Evolutionary conservation across 2,797 vertebrate species (phyloP).

Genomic region (Strix occidentalis): DNA sequence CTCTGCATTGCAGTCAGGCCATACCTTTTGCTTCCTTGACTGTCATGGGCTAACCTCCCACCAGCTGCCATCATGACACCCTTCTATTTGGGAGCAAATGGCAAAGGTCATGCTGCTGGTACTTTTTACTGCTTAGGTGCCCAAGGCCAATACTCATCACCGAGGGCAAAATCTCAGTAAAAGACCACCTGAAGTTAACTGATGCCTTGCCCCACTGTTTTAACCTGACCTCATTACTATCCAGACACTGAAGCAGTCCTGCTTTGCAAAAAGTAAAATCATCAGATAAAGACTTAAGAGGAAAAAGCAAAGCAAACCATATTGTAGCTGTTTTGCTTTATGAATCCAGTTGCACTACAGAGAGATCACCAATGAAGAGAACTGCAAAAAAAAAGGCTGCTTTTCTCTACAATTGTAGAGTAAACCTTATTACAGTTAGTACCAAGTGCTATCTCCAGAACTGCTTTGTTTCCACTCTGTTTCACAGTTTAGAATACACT

Average conservation of each 20-base stretch:
- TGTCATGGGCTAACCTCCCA: not conserved
- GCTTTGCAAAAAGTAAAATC: not conserved
- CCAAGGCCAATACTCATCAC: not conserved
- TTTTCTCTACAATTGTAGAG: not conserved
- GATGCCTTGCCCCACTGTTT: not conserved
- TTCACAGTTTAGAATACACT: conserved; percentile 10
- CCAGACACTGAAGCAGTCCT: not conserved
- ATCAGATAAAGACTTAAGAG: not conserved
- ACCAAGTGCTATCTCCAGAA: not conserved
- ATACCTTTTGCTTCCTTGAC: not conserved
- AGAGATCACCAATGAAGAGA: not conserved
- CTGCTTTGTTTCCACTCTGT: not conserved
- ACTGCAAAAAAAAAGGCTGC: not conserved
- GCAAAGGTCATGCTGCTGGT: not conserved
- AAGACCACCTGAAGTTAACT: not conserved
- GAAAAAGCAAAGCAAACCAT: not conserved
- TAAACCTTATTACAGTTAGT: not conserved
- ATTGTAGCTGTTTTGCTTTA: not conserved
- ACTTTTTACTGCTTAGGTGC: not conserved
- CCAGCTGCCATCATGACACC: rapidly evolving
- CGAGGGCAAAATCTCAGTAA: not conserved
- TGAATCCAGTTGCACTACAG: not conserved
- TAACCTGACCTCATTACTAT: not conserved
- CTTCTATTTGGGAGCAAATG: not conserved
- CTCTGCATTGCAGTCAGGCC: not conserved